Conservation (phyloP, 1,140 invertebrate species). For the Cydia amplana region DNA sequence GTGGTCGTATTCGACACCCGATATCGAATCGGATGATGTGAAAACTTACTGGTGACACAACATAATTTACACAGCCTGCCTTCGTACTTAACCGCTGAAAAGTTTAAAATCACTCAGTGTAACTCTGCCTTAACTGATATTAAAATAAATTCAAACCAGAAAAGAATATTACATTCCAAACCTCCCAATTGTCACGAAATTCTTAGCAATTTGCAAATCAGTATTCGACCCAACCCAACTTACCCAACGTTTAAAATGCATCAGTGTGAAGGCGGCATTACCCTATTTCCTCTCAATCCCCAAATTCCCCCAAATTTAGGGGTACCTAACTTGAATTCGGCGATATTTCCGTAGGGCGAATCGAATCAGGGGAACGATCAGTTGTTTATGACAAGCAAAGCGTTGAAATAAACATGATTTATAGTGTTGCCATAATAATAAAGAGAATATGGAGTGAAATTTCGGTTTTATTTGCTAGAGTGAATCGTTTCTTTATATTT, state of each 20-base stretch:
- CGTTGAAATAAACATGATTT: constrained; percentile 29
- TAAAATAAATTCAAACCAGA: background rate
- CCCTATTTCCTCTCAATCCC: constrained; percentile 1
- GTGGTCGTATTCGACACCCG: too few relatives aligned
- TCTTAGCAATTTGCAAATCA: constrained; percentile 10
- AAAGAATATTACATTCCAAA: constrained; percentile 2
- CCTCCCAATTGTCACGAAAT: background rate
- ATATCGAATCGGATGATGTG: too few relatives aligned
- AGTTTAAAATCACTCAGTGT: too few relatives aligned
- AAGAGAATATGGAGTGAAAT: constrained; percentile 16
- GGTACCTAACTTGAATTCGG: background rate
- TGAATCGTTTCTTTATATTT: constrained; percentile 6
- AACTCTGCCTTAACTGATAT: background rate
- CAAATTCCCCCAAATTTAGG: constrained; percentile 14
- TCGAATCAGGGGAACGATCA: constrained; percentile 29
- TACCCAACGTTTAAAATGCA: constrained; percentile 27
- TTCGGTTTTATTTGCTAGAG: constrained; percentile 4
- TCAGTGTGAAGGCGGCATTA: constrained; percentile 22
- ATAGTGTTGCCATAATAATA: constrained; percentile 29
- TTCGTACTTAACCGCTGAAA: too few relatives aligned
- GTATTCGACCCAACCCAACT: too few relatives aligned
- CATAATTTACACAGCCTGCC: too few relatives aligned
- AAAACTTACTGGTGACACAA: too few relatives aligned
- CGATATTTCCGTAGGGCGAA: constrained; percentile 17
- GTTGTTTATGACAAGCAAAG: constrained; percentile 29